These are phyloP conservation scores for Chelon labrosus DNA, from an alignment of 2,797 vertebrate species.

Conservation along the genomic window DNA sequence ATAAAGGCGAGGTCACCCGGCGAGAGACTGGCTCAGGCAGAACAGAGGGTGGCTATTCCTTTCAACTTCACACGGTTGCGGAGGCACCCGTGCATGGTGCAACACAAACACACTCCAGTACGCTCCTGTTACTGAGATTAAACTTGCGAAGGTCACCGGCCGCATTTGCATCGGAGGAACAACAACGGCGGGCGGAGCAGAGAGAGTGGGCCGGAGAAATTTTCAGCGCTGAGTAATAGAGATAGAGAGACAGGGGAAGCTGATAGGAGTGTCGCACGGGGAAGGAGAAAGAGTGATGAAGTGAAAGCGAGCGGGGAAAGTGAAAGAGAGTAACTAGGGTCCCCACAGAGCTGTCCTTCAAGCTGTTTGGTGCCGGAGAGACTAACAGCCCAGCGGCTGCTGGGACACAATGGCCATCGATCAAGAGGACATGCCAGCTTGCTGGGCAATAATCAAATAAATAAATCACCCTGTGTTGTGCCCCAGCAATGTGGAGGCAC, in stretches of 20 bases:
- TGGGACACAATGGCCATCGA: slow-evolving; percentile 74
- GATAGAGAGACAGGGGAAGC: slow-evolving; percentile 23
- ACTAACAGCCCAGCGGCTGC: slow-evolving; percentile 65
- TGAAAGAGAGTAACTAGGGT: slow-evolving; percentile 69
- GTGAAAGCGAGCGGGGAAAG: slow-evolving; percentile 58
- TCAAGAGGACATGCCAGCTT: slow-evolving; percentile 74
- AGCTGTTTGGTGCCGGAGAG: slow-evolving; percentile 68
- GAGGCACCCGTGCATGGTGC: slow-evolving; percentile 51
- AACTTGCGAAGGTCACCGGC: slow-evolving; percentile 65
- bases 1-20: slow-evolving; percentile 75
- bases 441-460: slow-evolving; percentile 82
- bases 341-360: slow-evolving; percentile 74
- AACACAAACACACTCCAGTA: slow-evolving; percentile 47
- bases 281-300: slow-evolving; percentile 54
- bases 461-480: slow-evolving; percentile 73
- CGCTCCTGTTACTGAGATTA: slow-evolving; percentile 54
- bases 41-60: slow-evolving; percentile 66
- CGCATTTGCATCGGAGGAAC: slow-evolving; percentile 61
- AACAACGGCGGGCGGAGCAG: slow-evolving; percentile 8
- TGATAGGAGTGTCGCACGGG: slow-evolving; percentile 34
- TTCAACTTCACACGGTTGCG: slow-evolving; percentile 67
- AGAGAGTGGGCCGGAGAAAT: slow-evolving; percentile 26
- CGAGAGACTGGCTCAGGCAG: slow-evolving; percentile 53
- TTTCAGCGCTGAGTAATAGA: slow-evolving; percentile 32
- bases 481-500: slow-evolving; percentile 42